Percentiles rank a stretch among this genome's conserved stretches.
These are phyloP conservation scores for Coregonus ussuriensis DNA, from an alignment of 2,797 vertebrate species.

Conservation along the genomic window DNA sequence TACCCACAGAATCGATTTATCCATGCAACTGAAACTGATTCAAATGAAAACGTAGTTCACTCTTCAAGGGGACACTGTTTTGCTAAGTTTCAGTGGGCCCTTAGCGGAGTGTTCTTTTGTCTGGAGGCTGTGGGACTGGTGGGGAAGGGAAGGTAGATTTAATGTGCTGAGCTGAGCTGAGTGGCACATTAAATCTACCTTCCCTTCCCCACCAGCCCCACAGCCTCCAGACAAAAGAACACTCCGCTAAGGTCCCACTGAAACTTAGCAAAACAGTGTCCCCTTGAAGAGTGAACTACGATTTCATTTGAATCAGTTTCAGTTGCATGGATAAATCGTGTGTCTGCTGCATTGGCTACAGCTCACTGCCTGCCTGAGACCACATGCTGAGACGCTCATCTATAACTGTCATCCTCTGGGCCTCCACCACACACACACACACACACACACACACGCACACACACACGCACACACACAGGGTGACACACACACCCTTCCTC, in stretches of 20 bases:
- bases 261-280: no score
- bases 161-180: no score
- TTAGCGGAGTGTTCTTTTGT: neutral
- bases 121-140: neutral
- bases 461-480: no score
- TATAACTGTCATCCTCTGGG: neutral
- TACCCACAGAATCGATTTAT: no score
- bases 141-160: neutral
- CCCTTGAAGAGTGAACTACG: no score
- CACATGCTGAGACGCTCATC: slow-evolving; percentile 2
- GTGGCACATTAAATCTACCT: neutral
- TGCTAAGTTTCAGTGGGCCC: no score
- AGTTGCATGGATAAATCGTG: neutral
- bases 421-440: slow-evolving; percentile 7
- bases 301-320: no score
- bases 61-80: no score
- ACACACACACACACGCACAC: neutral
- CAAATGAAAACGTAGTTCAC: no score
- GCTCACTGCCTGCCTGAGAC: neutral
- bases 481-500: neutral
- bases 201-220: neutral
- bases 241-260: no score
- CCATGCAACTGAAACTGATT: no score
- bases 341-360: neutral
- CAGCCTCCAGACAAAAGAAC: neutral